Evolutionary conservation across 1,140 invertebrate genomes (phyloP), one percentile per base, ranked within the genome.

Genomic region (Leptonema lineaticorne): DNA sequence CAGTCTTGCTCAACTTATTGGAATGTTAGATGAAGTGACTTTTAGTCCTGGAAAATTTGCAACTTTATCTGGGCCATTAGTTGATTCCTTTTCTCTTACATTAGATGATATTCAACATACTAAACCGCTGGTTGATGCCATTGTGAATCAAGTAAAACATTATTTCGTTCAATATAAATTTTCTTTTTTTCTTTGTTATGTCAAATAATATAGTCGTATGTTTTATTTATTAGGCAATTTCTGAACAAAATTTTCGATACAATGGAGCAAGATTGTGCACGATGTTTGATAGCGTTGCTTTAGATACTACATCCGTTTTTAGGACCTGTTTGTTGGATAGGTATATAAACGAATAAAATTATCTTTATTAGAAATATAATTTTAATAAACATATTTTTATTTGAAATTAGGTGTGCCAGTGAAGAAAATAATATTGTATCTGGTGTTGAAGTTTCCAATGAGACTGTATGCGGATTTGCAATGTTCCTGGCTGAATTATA

Each of bases 201-300:
- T n/a, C n/a, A n/a, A n/a, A n/a, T n/a, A n/a, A n/a, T n/a, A n/a
- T n/a, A 33, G 11, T 11, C 5, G 5, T n/a, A 7, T 45, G 37
- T 45, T 53, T 26, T 22, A 20, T 68, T 78, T 77, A 37, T n/a
- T 70, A 88, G 86, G 87, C 85, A 28, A 85, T 89, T 69, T 79
- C 73, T n/a, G 86, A 88, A 76, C 78, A 84, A 3, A 88, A 89
- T 75, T 88, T 89, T 75, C 83, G 87, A 69, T 89, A 88, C 77
- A 88, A 86, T 72, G 87, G 86, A 33, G 86, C 86, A 20, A 80
- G 87, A 7, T 77, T 88, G 7, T 88, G 86, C 74, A 84, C 83
- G 33, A 84, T 85, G 81, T 81, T 87, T 27, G 85, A 86, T 67
- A 83, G 81, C 22, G 76, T 75, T 18, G 73, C 73, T 48, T 48